Evolutionary conservation across 2,797 vertebrate species (phyloP).

Genomic region (Gadopsis marmoratus): DNA sequence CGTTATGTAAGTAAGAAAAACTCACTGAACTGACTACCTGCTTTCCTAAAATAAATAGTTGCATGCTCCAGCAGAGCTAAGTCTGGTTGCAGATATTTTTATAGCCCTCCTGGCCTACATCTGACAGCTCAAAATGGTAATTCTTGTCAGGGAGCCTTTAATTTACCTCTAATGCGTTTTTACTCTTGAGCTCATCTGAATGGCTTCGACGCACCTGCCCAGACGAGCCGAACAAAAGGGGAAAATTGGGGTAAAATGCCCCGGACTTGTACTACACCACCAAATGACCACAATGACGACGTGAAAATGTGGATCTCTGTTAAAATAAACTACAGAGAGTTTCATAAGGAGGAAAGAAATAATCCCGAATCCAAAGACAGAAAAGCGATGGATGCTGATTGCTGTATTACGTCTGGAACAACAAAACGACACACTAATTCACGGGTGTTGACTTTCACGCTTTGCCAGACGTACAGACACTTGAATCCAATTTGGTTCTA

Average conservation of each 20-base stretch:
- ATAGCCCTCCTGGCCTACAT: conserved; percentile 59
- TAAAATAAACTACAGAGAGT: not conserved
- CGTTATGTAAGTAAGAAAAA: conserved; percentile 18
- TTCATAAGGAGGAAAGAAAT: not conserved
- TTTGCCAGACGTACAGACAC: not conserved
- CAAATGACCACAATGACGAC: not conserved
- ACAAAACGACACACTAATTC: conserved; percentile 3
- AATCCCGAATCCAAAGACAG: not conserved
- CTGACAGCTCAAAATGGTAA: conserved; percentile 51
- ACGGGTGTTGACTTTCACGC: not conserved
- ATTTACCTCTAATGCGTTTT: conserved; percentile 40
- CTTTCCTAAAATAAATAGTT: conserved; percentile 61
- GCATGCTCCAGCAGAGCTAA: conserved; percentile 44
- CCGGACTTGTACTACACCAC: not conserved
- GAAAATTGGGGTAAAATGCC: conserved; percentile 3
- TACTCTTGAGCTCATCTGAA: conserved; percentile 18
- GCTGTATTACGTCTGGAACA: not conserved
- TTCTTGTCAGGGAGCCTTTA: conserved; percentile 47
- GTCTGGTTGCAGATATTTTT: conserved; percentile 59
- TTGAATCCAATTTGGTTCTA: conserved; percentile 7
- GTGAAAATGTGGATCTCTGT: not conserved
- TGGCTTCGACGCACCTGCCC: conserved; percentile 15
- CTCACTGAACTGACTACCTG: conserved; percentile 42
- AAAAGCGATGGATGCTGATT: not conserved
- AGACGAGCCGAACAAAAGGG: conserved; percentile 24